Base-by-base conservation (phyloP, 2,113 vertebrate genomes). In the Bujurquina vittata region DNA sequence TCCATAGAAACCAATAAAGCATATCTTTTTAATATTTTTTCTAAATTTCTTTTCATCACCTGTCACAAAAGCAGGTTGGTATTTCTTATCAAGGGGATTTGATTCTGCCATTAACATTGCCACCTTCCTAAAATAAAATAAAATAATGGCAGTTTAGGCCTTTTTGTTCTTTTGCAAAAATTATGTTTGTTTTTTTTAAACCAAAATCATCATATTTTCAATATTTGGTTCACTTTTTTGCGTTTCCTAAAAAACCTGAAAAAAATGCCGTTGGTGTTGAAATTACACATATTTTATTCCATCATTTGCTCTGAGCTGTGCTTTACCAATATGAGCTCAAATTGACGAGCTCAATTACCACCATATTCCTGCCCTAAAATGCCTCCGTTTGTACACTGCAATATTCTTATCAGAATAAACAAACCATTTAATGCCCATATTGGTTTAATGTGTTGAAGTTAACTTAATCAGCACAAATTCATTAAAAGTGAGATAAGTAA, bases 281-380 rank as follows among this genome's bases (percentile, higher is more conserved):
- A 86, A 87, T 69, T n/a, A 84, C 54, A 60, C 63, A 81, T 67
- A 75, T 83, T 82, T 86, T 4, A 63, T 76, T 84, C 23, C 14
- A 75, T 84, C 78, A 11, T 58, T 77, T 22, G 69, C 17, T 77
- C 57, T 56, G 8, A 75, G 8, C 35, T 54, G n/a, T 55, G 31
- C 69, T 7, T 75, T 56, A 26, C 43, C 58, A 69, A 52, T 56
- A 63, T 69, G 5, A 40, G 40, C 52, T 75, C 57, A 7, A 7
- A 67, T n/a, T n/a, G n/a, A n/a, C n/a, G n/a, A n/a, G n/a, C n/a
- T n/a, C n/a, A n/a, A n/a, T n/a, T n/a, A n/a, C n/a, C n/a, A n/a
- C n/a, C n/a, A n/a, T 46, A 67, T 17, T n/a, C 43, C 8, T 46
- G 23, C 22, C 1, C 62, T 46, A 26, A 26, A 10, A 33, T 72